Base-by-base conservation (phyloP, 2,888 invertebrate species). In the Heteromyza rotundicornis region DNA sequence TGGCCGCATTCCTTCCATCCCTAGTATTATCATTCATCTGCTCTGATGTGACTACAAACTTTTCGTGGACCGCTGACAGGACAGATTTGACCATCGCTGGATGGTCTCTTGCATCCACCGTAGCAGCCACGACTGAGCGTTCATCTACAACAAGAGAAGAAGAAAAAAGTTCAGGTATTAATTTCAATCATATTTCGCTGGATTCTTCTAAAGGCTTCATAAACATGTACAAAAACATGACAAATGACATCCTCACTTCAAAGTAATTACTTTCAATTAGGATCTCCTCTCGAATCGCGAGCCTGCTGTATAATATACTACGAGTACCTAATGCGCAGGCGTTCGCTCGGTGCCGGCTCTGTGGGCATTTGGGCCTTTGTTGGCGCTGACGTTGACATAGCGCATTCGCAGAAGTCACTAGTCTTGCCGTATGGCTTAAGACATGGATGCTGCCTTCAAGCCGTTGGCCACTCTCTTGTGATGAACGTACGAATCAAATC, bases 211-310 rank as follows among this genome's bases (percentile, higher is more conserved):
- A n/a, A 40, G 16, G 14, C 40, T 40, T 44, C 35, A 22, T 36
- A 55, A 59, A 59, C 50, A 64, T 62, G 68, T 68, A 71, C 77
- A 73, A 77, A 74, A 74, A 74, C 70, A 64, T 76, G 73, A 76
- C 76, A 76, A 78, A 76, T 79, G 76, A 76, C 69, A 72, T 66
- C 65, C 66, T 69, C 70, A 73, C 75, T 76, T 76, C 74, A 76
- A 78, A 78, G 80, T 80, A 79, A 80, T 80, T 80, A 77, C 79
- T 78, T 80, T 78, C 79, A 79, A 79, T 79, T 80, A 79, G 76
- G 73, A 69, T 52, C 19, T 47, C 47, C 20, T 19, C 23, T 16
- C 7, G 10, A 22, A 50, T 50, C 23, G 19, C 50, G 50, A 17
- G 20, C 23, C 23, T 19, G 20, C 20, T 23, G 20, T 14, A 23